phyloP scores from a whole-genome alignment of 2,797 vertebrate species.

The Ispidina lecontei region DNA sequence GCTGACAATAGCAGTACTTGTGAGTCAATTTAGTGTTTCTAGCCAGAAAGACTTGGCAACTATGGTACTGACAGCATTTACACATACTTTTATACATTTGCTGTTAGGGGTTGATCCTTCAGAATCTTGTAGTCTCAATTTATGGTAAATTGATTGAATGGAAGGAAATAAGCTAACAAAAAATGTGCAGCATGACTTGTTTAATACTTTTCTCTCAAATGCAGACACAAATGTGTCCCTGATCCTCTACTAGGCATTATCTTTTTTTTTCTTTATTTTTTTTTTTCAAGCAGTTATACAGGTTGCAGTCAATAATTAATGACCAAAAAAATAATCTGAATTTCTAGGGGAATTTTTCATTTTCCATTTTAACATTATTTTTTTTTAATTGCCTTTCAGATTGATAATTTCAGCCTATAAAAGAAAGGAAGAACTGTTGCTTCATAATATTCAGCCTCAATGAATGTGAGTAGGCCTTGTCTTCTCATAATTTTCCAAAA shows the following conservation, averaged over 20 bases:
- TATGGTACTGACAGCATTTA: conserved; percentile 55
- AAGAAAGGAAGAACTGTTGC: background rate
- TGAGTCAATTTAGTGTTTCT: conserved; percentile 60
- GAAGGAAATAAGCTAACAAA: background rate
- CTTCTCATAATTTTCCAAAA: background rate
- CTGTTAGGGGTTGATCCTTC: conserved; percentile 23
- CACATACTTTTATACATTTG: conserved; percentile 60
- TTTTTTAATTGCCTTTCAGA: background rate
- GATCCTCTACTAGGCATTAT: background rate
- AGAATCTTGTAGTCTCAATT: background rate
- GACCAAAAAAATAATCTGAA: background rate
- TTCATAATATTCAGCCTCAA: background rate
- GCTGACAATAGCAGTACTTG: conserved; percentile 54
- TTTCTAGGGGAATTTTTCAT: background rate
- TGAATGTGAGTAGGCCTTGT: background rate
- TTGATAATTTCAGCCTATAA: background rate
- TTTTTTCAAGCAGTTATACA: background rate
- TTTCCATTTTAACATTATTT: background rate
- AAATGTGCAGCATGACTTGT: background rate
- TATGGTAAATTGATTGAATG: conserved; percentile 8
- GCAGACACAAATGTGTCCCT: background rate
- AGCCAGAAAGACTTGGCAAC: conserved; percentile 74
- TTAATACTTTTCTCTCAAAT: background rate
- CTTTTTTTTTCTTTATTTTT: background rate
- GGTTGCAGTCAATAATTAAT: background rate